Conservation (phyloP, 2,113 vertebrate genomes). For the Columba livia region DNA sequence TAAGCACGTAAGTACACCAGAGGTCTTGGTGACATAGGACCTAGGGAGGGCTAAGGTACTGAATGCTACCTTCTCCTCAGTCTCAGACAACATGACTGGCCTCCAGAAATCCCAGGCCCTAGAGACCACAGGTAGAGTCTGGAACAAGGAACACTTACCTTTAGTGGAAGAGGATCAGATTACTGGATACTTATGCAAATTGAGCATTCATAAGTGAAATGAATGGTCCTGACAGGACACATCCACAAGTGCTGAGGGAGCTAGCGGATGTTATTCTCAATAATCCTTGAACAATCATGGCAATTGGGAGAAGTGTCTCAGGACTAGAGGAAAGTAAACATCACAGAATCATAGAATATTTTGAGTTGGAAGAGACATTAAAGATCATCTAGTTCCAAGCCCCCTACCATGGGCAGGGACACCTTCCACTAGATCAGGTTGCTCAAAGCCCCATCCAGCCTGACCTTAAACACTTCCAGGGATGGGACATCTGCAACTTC, state of each 20-base stretch:
- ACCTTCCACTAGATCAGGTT: too few species aligned
- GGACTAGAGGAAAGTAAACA: background rate
- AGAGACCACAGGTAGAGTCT: background rate
- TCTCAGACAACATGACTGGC: background rate
- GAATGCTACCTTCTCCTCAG: background rate
- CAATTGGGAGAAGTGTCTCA: background rate
- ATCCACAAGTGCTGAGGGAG: background rate
- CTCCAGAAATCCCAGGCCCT: background rate
- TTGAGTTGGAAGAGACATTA: too few species aligned
- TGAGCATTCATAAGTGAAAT: too few species aligned
- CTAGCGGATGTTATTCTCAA: background rate
- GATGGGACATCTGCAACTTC: too few species aligned
- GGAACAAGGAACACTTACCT: background rate
- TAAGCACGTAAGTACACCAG: background rate
- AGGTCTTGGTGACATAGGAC: background rate
- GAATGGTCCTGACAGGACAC: too few species aligned
- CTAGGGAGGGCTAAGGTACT: background rate
- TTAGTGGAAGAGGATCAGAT: background rate
- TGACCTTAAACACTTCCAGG: too few species aligned
- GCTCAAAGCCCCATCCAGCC: too few species aligned
- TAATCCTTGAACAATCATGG: background rate
- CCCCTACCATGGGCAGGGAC: too few species aligned
- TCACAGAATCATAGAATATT: too few species aligned
- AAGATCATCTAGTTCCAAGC: too few species aligned
- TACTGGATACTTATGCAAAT: too few species aligned